phyloP scores from a whole-genome alignment of 2,888 invertebrate species.

The Listrodromus nycthemerus region DNA sequence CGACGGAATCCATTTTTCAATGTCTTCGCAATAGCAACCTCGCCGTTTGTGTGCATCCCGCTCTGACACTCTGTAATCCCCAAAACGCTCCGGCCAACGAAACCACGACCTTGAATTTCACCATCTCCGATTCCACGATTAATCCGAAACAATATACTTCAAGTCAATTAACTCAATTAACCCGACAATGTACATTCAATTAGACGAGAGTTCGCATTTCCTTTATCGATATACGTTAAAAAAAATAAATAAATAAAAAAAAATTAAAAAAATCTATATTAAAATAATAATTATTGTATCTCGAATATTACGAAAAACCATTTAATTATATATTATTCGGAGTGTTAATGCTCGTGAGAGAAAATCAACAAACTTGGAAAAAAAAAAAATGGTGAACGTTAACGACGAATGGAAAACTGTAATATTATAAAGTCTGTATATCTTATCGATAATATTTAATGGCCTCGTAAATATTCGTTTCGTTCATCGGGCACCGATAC shows the following conservation, averaged over 20 bases:
- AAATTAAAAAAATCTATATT: constrained; percentile 31
- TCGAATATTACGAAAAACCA: constrained; percentile 28
- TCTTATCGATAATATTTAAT: constrained; percentile 60
- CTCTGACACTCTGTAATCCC: constrained; percentile 11
- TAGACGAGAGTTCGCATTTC: constrained; percentile 65
- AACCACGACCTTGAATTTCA: constrained; percentile 10
- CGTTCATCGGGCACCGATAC: constrained; percentile 26
- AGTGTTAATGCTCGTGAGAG: constrained; percentile 39
- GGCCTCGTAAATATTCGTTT: constrained; percentile 50
- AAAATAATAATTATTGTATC: constrained; percentile 19
- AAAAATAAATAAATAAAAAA: too few relatives aligned
- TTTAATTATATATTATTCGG: not conserved
- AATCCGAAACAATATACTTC: constrained; percentile 78
- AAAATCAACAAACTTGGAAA: constrained; percentile 33
- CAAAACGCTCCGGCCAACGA: constrained; percentile 19
- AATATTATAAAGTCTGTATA: constrained; percentile 58
- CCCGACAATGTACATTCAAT: constrained; percentile 75
- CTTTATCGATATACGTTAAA: constrained; percentile 56
- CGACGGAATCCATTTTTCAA: constrained; percentile 7
- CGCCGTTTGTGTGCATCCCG: constrained; percentile 12
- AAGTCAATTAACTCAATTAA: constrained; percentile 84
- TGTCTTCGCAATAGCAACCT: constrained; percentile 4
- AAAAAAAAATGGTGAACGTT: constrained; percentile 19
- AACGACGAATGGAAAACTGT: constrained; percentile 31
- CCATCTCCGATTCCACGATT: constrained; percentile 55